These are phyloP conservation scores for Platyrinchus mystaceus DNA, from an alignment of 2,797 vertebrate species.

Conservation along the genomic window DNA sequence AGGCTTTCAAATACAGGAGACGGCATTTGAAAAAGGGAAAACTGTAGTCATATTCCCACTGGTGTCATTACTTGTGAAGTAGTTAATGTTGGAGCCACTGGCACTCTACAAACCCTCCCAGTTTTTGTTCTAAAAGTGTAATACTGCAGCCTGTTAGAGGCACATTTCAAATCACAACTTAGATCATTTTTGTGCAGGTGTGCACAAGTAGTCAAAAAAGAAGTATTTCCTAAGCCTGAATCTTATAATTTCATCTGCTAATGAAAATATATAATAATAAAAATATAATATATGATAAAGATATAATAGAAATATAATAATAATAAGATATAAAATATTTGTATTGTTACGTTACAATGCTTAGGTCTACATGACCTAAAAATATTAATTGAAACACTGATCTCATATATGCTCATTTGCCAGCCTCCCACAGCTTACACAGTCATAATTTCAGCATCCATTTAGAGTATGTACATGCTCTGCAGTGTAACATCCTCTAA, in stretches of 20 bases:
- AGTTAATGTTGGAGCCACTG: fast-evolving
- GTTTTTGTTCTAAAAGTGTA: background rate
- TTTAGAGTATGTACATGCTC: background rate
- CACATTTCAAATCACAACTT: background rate
- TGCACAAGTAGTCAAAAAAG: background rate
- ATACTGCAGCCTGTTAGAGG: background rate
- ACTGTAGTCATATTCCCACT: background rate
- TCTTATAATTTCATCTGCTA: background rate
- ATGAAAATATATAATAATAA: background rate
- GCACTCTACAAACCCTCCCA: background rate
- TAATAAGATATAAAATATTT: background rate
- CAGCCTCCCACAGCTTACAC: background rate
- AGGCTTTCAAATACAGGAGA: background rate
- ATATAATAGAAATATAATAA: no score
- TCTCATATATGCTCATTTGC: background rate
- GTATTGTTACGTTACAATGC: background rate
- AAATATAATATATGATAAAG: no score
- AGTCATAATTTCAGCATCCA: background rate
- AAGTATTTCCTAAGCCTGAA: background rate
- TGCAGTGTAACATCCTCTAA: background rate
- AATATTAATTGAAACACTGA: background rate
- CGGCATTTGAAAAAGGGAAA: background rate
- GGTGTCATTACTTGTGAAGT: background rate
- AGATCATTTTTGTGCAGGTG: background rate
- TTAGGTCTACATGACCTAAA: background rate